Evolutionary conservation across 2,113 vertebrate genomes (phyloP), one percentile per base, ranked within the genome.

Genomic region (Leptobrachium leishanense): DNA sequence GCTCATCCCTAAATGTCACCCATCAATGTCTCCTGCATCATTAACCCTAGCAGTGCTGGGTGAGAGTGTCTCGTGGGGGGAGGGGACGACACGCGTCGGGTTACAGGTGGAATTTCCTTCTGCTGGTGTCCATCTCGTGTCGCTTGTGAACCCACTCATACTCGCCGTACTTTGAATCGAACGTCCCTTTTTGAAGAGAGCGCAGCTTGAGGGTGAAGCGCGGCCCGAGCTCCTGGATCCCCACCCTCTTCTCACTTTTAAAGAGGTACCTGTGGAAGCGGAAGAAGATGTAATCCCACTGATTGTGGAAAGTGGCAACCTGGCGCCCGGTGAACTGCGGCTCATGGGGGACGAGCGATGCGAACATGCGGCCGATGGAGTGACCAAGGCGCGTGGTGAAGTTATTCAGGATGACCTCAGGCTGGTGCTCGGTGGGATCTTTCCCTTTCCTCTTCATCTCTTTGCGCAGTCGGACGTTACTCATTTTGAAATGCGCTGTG

Each of bases 61-160:
- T 31, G 20, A 31, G 20, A 31, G 20, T 31, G 20, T 31, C 20
- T 31, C 20, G 20, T 31, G 20, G 20, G 20, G 20, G 20, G 20
- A 31, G 20, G 20, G 20, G 20, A 31, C 20, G 20, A 31, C 20
- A 31, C 20, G 20, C 20, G 20, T 31, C 20, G 20, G 20, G 20
- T 95, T 84, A 99, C 2, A 99, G 92, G 73, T 98, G 96, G 87
- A 99, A 99, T 90, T 97, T 99, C 86, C 98, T 94, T 92, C 98
- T 93, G 85, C 87, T 96, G 82, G 94, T 93, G 72, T 99, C 98
- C 97, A 98, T 98, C 91, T 98, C 96, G 82, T 95, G 95, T 31
- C 95, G 96, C 98, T 99, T 99, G 85, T 98, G 95, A 83, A 99
- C 93, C 98, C 98, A 99, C 88, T 99, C 98, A 55, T 98, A 99